Base-by-base conservation (phyloP, 2,797 vertebrate genomes). In the Sorex maritimensis region DNA sequence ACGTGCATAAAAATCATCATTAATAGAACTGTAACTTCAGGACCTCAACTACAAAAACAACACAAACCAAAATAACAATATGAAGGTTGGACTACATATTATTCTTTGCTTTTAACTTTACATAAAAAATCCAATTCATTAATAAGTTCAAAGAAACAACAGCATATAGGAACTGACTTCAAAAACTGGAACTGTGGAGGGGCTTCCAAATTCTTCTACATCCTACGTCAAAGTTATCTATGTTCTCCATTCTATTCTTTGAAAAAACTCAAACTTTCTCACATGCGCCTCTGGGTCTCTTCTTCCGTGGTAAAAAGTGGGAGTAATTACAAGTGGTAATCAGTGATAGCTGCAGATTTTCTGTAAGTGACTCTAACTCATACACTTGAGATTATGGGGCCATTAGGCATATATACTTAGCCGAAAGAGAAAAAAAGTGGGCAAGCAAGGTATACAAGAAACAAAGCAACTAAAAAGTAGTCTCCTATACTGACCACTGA, bases 41-140 rank as follows among this genome's bases (percentile, higher is more conserved):
- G 11, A 52, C 49, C 49, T 52, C 49, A 52, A 52, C 49, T 52
- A 14, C 10, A 52, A 52, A 52, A 52, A 11, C 10, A 49, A 49
- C 46, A 49, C 46, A 49, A 49, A 6, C 6, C 6, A 49, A 6
- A 49, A 49, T 49, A 49, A 49, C 46, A 52, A 52, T 52, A 52
- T 52, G 6, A 41, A 63, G 26, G 68, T 69, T 24, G 89, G 38
- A 67, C 52, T 85, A 61, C 3, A 93, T 55, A 79, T 52, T 23
- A 41, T 73, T 78, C 23, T 83, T 89, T 85, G 85, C 23, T 85
- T 93, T 91, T 34, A 72, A 72, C 21, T 71, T 82, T 86, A 80
- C 17, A 26, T 90, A 83, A 96, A 58, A 90, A 95, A 86, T 80
- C 0, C 21, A 90, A 83, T 49, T 83, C n/a, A 86, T 17, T 10